Conservation (phyloP, 2,888 invertebrate species). For the Drosophila fulvimacula region DNA sequence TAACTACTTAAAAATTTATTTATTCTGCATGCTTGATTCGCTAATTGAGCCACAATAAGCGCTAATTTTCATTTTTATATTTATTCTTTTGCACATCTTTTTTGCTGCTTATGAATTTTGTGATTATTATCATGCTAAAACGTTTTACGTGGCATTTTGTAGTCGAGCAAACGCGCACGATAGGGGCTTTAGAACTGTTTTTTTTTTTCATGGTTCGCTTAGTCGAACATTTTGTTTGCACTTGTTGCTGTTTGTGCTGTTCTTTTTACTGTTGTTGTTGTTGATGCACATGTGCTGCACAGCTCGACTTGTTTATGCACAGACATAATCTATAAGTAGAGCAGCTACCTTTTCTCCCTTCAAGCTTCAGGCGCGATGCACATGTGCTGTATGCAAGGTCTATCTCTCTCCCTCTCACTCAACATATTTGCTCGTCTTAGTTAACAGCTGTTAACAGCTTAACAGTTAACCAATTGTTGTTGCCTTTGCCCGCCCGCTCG, state of each 20-base stretch:
- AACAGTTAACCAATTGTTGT: constrained; percentile 1
- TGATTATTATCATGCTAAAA: background rate
- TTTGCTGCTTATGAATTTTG: constrained; percentile 1
- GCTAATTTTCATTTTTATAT: background rate
- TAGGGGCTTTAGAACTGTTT: background rate
- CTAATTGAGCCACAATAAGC: background rate
- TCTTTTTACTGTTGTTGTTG: constrained; percentile 6
- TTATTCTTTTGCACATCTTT: background rate
- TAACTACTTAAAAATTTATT: background rate
- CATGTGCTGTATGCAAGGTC: constrained; percentile 34
- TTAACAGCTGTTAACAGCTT: constrained; percentile 33
- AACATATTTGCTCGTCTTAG: background rate
- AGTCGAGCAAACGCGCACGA: constrained; percentile 19
- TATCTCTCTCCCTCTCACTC: constrained; percentile 3
- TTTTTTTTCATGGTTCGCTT: constrained; percentile 49
- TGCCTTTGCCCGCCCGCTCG: constrained; percentile 27
- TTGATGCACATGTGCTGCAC: constrained; percentile 34
- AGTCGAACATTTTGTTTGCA: constrained; percentile 32
- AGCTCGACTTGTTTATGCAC: constrained; percentile 5
- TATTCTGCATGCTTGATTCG: constrained; percentile 21
- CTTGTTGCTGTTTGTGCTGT: constrained; percentile 35
- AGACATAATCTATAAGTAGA: constrained; percentile 44
- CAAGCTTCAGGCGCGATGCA: constrained; percentile 18
- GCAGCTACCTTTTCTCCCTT: background rate
- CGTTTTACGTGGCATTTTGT: constrained; percentile 22